Conservation (phyloP, 2,113 vertebrate species). For the Gymnobelideus leadbeateri region DNA sequence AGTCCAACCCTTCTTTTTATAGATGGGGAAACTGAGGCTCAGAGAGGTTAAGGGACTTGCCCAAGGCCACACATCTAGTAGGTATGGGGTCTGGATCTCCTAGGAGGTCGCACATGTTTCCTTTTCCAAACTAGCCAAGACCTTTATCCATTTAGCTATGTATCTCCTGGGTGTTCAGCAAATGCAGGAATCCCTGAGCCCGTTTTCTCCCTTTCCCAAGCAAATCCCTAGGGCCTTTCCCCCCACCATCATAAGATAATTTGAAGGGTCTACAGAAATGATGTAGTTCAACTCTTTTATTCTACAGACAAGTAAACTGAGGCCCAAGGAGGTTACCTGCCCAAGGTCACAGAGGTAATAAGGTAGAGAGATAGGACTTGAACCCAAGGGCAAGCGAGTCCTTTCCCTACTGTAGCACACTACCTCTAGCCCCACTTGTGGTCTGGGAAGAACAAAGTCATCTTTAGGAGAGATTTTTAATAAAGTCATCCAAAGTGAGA, state of each 20-base stretch:
- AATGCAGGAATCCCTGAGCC: background rate
- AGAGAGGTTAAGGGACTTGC: conserved; percentile 11
- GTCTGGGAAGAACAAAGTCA: background rate
- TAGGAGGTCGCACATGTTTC: background rate
- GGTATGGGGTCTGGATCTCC: background rate
- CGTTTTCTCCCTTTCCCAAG: background rate
- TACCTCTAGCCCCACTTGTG: background rate
- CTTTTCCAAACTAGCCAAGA: background rate
- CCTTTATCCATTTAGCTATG: background rate
- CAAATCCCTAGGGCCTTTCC: background rate
- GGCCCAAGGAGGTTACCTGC: background rate
- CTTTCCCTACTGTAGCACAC: background rate
- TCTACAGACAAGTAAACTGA: background rate
- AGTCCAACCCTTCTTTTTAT: background rate
- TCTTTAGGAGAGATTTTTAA: background rate
- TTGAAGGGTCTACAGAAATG: background rate
- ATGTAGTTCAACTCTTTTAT: background rate
- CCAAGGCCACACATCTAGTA: conserved; percentile 10
- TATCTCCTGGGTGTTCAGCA: background rate
- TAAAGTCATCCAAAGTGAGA: background rate
- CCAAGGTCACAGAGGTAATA: background rate
- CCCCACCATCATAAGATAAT: background rate
- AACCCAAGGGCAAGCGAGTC: background rate
- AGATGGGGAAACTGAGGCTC: background rate
- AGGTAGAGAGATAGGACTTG: background rate